Base-by-base conservation (phyloP, 2,797 vertebrate species). In the Moxostoma hubbsi region DNA sequence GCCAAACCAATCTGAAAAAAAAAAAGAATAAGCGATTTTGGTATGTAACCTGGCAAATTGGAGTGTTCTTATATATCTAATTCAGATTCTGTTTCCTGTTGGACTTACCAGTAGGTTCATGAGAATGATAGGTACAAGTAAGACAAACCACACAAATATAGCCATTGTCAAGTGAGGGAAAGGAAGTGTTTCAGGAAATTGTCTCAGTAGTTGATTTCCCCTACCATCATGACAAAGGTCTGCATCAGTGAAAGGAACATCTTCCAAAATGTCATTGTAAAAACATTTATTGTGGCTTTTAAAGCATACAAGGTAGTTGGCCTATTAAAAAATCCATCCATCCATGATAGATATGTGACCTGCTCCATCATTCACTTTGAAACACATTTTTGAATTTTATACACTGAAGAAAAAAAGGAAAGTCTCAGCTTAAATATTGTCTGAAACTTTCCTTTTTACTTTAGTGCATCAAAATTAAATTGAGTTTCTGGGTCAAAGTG, bases 141-240 rank as follows among this genome's bases (percentile, higher is more conserved):
- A 84, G 13, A 94, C 91, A 69, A 96, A 96, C 81, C 77, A 70
- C 69, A 94, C 86, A 62, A 96, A 93, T 74, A 93, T 89, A 0
- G 77, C 11, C 84, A 94, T 95, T 62, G 95, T 95, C 45, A 96
- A 84, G 36, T 90, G 1, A 11, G 96, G 94, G 76, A 94, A 94
- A 1, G 90, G 87, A 89, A 86, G 0, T 95, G 95, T 4, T 93
- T 88, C 12, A 96, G 89, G 81, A 96, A 94, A 36, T 93, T 93
- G 47, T 95, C 95, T 0, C 92, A 92, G 79, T 96, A 96, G 85
- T 93, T 95, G 51, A 95, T 90, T 73, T 96, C 95, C 83, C 96
- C 95, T 71, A 95, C 87, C 95, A 96, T 96, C 95, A 96, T 96
- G 77, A 92, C 94, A 86, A 96, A 95, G 5, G 93, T 95, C 84